phyloP scores from a whole-genome alignment of 2,113 vertebrate genomes.

The Heloderma charlesbogerti region DNA sequence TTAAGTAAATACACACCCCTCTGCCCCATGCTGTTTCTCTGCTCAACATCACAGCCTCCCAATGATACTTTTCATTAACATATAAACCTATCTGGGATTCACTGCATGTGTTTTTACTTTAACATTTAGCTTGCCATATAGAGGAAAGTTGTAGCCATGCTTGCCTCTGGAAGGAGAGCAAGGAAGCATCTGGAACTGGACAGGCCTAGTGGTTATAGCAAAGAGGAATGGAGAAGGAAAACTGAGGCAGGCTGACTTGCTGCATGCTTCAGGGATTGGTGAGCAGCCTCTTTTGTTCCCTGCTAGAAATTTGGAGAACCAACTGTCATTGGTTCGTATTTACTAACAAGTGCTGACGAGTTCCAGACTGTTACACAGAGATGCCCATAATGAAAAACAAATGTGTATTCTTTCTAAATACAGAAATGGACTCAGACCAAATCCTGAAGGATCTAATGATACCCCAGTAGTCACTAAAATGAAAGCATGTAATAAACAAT shows the following conservation, averaged over 20 bases:
- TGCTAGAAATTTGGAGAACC: neutral
- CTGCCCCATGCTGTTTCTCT: neutral
- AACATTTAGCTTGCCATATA: neutral
- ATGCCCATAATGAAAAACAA: neutral
- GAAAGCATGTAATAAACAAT: neutral
- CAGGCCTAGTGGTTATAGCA: neutral
- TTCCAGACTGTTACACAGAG: neutral
- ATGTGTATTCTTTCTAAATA: neutral
- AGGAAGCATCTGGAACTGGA: neutral
- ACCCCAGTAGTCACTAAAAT: neutral
- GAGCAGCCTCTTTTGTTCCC: neutral
- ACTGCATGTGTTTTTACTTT: neutral
- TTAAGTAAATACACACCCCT: neutral
- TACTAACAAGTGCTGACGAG: neutral
- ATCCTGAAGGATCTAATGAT: neutral
- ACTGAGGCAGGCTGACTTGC: neutral
- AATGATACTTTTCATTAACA: neutral
- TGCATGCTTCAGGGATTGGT: neutral
- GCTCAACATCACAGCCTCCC: neutral
- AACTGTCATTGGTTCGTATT: neutral
- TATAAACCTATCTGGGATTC: neutral
- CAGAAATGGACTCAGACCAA: neutral
- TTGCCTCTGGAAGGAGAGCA: neutral
- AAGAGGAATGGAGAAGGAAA: neutral
- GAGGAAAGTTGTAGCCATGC: neutral